phyloP scores from a whole-genome alignment of 23 tunicate species.

The Ascidia mentula region DNA sequence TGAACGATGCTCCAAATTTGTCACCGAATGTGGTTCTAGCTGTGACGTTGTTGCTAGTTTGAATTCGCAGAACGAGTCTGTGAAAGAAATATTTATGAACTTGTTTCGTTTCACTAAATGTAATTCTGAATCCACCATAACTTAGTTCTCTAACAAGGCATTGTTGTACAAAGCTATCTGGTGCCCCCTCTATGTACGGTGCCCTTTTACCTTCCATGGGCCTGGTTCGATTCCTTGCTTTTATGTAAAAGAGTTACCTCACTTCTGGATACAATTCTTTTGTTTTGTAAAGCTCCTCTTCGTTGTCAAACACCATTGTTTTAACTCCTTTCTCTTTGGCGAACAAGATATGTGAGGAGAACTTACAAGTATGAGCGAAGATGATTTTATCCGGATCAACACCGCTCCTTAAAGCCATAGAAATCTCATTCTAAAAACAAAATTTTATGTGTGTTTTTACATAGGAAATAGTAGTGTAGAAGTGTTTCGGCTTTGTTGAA shows the following conservation, averaged over 20 bases:
- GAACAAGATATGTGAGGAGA: slow-evolving; percentile 7
- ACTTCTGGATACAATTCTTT: background rate
- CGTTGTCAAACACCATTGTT: slow-evolving; percentile 15
- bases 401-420: background rate
- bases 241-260: background rate
- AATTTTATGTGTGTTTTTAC: too few species aligned
- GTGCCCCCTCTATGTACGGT: background rate
- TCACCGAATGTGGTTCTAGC: background rate
- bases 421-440: background rate
- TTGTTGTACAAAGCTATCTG: background rate
- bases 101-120: too few species aligned
- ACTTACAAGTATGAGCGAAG: slow-evolving; percentile 5
- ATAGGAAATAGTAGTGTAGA: too few species aligned
- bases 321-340: slow-evolving; percentile 16
- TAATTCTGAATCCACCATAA: too few species aligned
- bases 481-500: too few species aligned
- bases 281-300: slow-evolving; percentile 9
- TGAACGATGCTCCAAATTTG: slow-evolving; percentile 17
- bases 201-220: background rate
- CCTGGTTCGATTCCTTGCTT: background rate
- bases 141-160: background rate
- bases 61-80: slow-evolving; percentile 13
- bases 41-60: background rate
- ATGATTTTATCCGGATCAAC: background rate
- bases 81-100: background rate